phyloP scores from a whole-genome alignment of 2,797 vertebrate genomes.

The Poecilia gillii region DNA sequence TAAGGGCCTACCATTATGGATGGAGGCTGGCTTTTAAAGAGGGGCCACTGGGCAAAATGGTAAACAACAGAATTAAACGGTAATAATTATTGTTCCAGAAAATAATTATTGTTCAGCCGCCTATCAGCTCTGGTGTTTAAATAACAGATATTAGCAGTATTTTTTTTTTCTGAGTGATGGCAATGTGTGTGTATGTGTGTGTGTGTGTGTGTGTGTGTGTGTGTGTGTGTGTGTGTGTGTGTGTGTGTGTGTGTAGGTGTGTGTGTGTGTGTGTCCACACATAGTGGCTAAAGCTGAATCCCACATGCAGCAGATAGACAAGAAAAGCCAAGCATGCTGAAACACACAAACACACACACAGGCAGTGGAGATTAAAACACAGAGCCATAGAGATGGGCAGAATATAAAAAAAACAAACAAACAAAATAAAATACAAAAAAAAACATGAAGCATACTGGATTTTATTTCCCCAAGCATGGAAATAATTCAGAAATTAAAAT shows the following conservation, averaged over 20 bases:
- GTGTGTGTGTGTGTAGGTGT: constrained; percentile 7
- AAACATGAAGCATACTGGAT: constrained; percentile 4
- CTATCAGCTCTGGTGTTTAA: constrained; percentile 78
- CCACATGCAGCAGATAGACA: constrained; percentile 40
- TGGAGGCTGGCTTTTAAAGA: constrained; percentile 68
- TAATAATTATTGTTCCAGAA: constrained; percentile 80
- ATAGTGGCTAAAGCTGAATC: constrained; percentile 43
- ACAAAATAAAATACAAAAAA: background rate
- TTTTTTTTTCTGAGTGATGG: constrained; percentile 33
- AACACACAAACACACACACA: constrained; percentile 16
- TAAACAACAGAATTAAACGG: constrained; percentile 78
- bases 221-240: constrained; percentile 6
- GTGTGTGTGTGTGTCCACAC: constrained; percentile 7
- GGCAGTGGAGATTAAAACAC: constrained; percentile 3
- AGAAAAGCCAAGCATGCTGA: background rate
- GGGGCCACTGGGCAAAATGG: constrained; percentile 72
- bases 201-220: constrained; percentile 9
- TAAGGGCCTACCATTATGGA: constrained; percentile 70
- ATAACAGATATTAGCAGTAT: constrained; percentile 70
- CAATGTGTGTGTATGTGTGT: constrained; percentile 10
- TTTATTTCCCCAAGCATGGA: constrained; percentile 20
- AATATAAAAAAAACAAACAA: background rate
- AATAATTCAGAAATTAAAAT: background rate
- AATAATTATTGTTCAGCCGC: constrained; percentile 81
- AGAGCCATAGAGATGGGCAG: background rate